phyloP scores from a whole-genome alignment of 1,140 invertebrate genomes.

The Bombus huntii region DNA sequence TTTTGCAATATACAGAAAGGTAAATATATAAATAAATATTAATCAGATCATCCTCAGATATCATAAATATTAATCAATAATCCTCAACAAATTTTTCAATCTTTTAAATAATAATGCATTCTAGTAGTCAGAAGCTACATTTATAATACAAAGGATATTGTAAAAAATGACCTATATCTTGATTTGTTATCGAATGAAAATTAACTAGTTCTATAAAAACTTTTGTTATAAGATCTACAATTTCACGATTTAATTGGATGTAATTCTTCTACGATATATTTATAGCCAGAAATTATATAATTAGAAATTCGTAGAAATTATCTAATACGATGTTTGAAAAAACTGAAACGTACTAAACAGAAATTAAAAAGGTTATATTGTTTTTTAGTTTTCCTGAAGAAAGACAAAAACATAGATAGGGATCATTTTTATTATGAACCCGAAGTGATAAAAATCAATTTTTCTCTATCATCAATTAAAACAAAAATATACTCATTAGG shows the following conservation, averaged over 20 bases:
- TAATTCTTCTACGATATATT: not conserved
- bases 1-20: conserved; percentile 88
- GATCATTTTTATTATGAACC: not conserved
- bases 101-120: not conserved
- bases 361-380: not conserved
- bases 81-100: not conserved
- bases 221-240: not conserved
- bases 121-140: no score
- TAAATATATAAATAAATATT: conserved; percentile 60
- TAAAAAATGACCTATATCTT: not conserved
- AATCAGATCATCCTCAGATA: not conserved
- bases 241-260: not conserved
- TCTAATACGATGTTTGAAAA: not conserved
- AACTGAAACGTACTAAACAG: not conserved
- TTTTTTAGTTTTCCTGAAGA: no score
- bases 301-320: not conserved
- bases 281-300: not conserved
- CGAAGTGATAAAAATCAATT: not conserved
- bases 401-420: no score
- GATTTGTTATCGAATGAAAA: not conserved
- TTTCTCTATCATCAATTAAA: not conserved
- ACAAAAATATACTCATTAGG: no score
- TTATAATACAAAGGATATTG: not conserved
- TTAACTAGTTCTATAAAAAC: not conserved
- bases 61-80: not conserved